Conservation (phyloP, 2,113 vertebrate species). For the Menura novaehollandiae region DNA sequence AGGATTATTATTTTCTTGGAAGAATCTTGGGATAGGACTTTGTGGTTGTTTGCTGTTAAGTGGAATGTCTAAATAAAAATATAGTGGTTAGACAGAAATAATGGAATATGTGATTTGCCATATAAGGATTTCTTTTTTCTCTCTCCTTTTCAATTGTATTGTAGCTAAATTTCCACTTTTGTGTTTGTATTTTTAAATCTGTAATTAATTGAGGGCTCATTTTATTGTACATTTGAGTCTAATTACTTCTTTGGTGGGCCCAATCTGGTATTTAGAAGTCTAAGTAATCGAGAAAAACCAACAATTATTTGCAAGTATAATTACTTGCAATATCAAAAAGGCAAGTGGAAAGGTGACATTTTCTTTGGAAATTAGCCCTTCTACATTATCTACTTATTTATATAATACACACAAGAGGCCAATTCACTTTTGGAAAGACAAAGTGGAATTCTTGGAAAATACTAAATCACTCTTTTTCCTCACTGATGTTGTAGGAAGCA, state of each 20-base stretch:
- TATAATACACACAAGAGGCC: neutral
- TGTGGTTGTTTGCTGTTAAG: neutral
- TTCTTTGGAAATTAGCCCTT: neutral
- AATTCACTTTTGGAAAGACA: neutral
- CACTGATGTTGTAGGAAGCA: neutral
- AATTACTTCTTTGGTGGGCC: neutral
- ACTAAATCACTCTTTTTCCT: neutral
- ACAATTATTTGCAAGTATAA: neutral
- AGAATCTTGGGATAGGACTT: neutral
- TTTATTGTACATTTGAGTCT: neutral
- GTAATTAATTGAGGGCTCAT: neutral
- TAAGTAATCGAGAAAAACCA: neutral
- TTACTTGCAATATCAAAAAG: neutral
- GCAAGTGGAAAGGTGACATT: neutral
- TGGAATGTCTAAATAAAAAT: conserved; percentile 6
- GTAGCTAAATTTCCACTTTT: neutral
- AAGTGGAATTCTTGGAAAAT: neutral
- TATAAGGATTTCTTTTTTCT: neutral
- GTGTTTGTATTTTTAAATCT: conserved; percentile 3
- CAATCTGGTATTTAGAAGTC: neutral
- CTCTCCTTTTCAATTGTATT: neutral
- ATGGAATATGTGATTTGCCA: neutral
- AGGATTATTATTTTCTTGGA: neutral
- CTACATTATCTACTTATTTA: neutral
- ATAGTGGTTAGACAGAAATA: neutral